These are phyloP conservation scores for Nymphalis c-album DNA, from an alignment of 2,888 invertebrate species.

Conservation along the genomic window DNA sequence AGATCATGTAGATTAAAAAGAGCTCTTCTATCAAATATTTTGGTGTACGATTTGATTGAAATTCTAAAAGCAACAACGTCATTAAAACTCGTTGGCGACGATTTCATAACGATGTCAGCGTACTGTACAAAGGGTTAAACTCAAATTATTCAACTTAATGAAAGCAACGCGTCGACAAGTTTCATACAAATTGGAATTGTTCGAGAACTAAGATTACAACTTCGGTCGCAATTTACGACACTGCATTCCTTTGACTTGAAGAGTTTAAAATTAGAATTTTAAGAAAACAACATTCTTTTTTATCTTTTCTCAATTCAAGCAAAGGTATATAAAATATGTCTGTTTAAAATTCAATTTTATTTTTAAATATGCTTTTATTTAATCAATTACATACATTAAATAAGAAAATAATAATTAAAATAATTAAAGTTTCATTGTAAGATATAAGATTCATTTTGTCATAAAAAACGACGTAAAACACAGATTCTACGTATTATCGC, in stretches of 20 bases:
- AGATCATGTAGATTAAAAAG: not conserved
- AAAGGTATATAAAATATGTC: not conserved
- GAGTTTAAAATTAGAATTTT: constrained; percentile 4
- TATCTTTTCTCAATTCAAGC: not conserved
- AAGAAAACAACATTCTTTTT: not conserved
- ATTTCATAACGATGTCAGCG: constrained; percentile 28
- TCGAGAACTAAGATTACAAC: constrained; percentile 46
- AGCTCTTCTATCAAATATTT: constrained; percentile 1
- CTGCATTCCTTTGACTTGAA: constrained; percentile 7
- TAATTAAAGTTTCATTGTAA: no score
- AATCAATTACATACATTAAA: no score
- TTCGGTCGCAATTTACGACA: constrained; percentile 24
- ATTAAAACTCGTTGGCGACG: constrained; percentile 19
- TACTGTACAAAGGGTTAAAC: constrained; percentile 14
- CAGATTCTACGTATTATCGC: no score
- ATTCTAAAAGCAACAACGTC: constrained; percentile 5
- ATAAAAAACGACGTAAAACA: no score
- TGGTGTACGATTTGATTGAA: not conserved
- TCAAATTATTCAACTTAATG: constrained; percentile 20
- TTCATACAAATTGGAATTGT: constrained; percentile 60
- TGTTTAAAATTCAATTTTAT: not conserved
- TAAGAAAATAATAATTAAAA: no score
- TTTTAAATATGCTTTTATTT: no score
- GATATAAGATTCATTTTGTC: no score
- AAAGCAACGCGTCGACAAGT: constrained; percentile 27